phyloP scores from a whole-genome alignment of 2,888 invertebrate genomes.

The Apeira syringaria region DNA sequence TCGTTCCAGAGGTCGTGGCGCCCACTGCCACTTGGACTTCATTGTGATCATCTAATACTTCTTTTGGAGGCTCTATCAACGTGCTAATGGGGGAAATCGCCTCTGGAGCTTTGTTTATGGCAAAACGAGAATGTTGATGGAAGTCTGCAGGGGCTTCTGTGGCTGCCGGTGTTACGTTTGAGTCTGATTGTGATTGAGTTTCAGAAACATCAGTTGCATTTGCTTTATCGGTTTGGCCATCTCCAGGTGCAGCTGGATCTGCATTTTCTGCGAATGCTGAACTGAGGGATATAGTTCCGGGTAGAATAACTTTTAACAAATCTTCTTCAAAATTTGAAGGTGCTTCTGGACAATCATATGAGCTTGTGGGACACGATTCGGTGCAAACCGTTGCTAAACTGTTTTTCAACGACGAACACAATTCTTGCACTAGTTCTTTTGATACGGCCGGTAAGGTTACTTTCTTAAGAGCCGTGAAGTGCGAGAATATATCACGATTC shows the following conservation, averaged over 20 bases:
- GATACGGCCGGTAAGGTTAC: conserved; percentile 56
- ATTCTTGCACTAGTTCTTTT: conserved; percentile 47
- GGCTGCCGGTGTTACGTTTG: conserved; percentile 12
- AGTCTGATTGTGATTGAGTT: conserved; percentile 7
- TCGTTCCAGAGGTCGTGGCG: conserved; percentile 55
- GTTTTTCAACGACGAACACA: conserved; percentile 57
- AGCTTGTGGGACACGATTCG: conserved; percentile 48
- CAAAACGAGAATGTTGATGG: conserved; percentile 42
- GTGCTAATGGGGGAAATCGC: conserved; percentile 38
- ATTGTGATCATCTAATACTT: conserved; percentile 22
- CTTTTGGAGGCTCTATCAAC: conserved; percentile 34
- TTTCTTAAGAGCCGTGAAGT: conserved; percentile 57
- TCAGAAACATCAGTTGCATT: conserved; percentile 21
- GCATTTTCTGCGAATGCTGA: conserved; percentile 33
- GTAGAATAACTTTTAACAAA: conserved; percentile 50
- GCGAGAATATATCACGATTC: conserved; percentile 55
- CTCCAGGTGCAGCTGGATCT: conserved; percentile 34
- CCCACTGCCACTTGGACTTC: conserved; percentile 55
- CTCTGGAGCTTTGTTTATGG: conserved; percentile 46
- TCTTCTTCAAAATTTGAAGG: conserved; percentile 46
- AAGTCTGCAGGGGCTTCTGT: conserved; percentile 35
- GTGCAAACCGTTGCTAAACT: conserved; percentile 61
- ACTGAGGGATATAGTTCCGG: conserved; percentile 58
- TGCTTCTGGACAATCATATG: conserved; percentile 57
- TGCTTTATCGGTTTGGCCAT: conserved; percentile 22